Percentiles rank a stretch among this genome's conserved stretches.
Evolutionary conservation across 2,797 vertebrate species (phyloP).

Genomic region (Myiotriccus ornatus): DNA sequence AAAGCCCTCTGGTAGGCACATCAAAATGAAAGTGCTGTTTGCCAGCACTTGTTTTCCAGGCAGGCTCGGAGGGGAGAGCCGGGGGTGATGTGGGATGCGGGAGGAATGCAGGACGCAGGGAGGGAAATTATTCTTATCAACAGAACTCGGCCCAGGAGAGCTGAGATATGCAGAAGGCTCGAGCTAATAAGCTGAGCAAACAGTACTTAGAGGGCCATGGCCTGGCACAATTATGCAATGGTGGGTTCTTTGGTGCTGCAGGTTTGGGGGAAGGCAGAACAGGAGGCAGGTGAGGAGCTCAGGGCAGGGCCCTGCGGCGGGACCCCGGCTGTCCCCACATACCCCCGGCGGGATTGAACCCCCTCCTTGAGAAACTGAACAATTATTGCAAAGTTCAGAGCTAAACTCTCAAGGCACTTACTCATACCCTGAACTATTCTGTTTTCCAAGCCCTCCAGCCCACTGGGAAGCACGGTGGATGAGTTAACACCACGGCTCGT

Average conservation of each 20-base stretch:
- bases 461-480: background rate
- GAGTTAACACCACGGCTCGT: background rate
- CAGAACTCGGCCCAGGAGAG: background rate
- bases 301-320: fast-evolving
- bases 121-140: background rate
- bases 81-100: slow-evolving; percentile 18
- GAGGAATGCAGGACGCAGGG: background rate
- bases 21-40: background rate
- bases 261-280: background rate
- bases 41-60: background rate
- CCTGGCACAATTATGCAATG: background rate
- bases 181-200: slow-evolving; percentile 1
- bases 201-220: background rate
- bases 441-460: background rate
- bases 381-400: background rate
- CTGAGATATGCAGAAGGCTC: slow-evolving; percentile 8
- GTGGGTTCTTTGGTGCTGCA: background rate
- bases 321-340: background rate
- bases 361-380: background rate
- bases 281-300: background rate
- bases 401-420: background rate
- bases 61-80: background rate
- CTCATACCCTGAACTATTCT: background rate
- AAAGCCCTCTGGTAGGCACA: background rate
- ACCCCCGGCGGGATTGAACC: fast-evolving